Conservation (phyloP, 2,888 invertebrate genomes). For the Macroteleia sp. region DNA sequence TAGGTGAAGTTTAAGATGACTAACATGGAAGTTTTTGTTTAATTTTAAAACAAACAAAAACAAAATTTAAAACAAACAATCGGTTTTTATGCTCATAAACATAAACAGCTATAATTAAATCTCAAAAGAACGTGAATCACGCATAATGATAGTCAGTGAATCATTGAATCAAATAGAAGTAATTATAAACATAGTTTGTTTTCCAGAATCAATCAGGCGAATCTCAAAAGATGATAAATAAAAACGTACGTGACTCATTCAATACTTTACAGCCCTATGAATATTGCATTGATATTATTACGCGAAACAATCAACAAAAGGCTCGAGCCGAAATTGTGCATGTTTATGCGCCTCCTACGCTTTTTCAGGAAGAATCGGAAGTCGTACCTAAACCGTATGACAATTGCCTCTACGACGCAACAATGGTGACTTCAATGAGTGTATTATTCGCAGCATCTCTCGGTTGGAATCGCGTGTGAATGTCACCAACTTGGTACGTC, state of each 20-base stretch:
- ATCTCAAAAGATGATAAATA: background rate
- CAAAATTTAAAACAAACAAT: too few relatives aligned
- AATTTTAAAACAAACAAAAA: too few relatives aligned
- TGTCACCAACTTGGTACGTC: constrained; percentile 48
- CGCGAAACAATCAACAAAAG: constrained; percentile 43
- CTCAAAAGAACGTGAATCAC: too few relatives aligned
- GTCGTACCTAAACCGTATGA: constrained; percentile 35
- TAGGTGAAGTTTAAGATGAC: too few relatives aligned
- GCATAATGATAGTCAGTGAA: too few relatives aligned
- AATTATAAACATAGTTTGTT: too few relatives aligned
- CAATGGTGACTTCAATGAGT: constrained; percentile 44
- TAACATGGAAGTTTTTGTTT: too few relatives aligned
- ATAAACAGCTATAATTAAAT: too few relatives aligned
- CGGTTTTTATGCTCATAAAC: too few relatives aligned
- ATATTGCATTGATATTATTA: constrained; percentile 49
- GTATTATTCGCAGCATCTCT: constrained; percentile 32
- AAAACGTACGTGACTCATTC: constrained; percentile 11
- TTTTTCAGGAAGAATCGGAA: constrained; percentile 36
- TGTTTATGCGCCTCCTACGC: constrained; percentile 35
- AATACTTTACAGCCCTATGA: constrained; percentile 15
- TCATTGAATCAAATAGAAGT: too few relatives aligned
- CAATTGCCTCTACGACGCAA: constrained; percentile 19
- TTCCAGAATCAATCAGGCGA: too few relatives aligned
- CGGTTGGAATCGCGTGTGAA: constrained; percentile 33
- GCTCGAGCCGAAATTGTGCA: constrained; percentile 25